Conservation (phyloP, 2,113 vertebrate species). For the Xenus cinereus region DNA sequence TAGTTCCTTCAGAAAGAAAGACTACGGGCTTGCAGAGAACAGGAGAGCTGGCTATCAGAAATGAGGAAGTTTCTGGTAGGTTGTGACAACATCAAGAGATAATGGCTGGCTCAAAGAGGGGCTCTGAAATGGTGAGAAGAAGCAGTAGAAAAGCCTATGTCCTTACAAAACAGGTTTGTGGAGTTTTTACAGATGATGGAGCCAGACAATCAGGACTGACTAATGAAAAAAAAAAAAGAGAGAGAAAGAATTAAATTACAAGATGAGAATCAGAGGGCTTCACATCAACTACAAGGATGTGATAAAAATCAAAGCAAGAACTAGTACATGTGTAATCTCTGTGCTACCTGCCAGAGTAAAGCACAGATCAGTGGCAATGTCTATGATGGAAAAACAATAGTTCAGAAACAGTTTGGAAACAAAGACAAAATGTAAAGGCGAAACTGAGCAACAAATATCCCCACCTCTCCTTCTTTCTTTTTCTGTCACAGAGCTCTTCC, state of each 20-base stretch:
- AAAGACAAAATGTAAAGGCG: neutral
- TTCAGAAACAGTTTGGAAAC: neutral
- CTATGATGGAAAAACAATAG: neutral
- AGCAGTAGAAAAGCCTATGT: neutral
- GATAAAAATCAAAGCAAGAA: neutral
- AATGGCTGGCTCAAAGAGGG: neutral
- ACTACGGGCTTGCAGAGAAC: neutral
- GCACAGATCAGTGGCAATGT: neutral
- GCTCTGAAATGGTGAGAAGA: neutral
- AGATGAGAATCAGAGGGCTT: neutral
- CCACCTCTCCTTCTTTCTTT: neutral
- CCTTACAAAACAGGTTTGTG: neutral
- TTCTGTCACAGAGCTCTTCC: neutral
- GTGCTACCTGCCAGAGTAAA: neutral
- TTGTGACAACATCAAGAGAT: neutral
- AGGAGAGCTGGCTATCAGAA: neutral
- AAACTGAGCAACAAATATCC: neutral
- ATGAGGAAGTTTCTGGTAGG: neutral
- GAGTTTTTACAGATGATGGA: neutral
- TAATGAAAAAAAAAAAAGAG: neutral
- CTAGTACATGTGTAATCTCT: fast-evolving
- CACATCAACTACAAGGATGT: neutral
- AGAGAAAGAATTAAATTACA: neutral
- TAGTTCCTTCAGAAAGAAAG: neutral
- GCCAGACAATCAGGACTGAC: neutral